phyloP scores from a whole-genome alignment of 2,797 vertebrate species.

The Rhynchotus rufescens region DNA sequence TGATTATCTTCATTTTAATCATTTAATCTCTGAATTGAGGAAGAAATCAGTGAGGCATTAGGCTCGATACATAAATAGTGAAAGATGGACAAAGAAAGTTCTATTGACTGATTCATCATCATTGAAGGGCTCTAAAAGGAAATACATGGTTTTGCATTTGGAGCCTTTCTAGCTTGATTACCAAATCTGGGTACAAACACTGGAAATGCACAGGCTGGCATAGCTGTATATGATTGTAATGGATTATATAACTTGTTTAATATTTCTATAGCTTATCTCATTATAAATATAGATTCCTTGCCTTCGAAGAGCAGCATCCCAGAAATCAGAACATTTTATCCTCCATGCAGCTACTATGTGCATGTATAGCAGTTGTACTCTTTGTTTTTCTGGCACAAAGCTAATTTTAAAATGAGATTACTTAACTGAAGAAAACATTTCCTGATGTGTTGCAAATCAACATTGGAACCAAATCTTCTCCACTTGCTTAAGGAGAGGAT shows the following conservation, averaged over 20 bases:
- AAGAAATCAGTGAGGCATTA: neutral
- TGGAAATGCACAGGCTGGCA: neutral
- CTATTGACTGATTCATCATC: neutral
- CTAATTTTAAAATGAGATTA: constrained; percentile 76
- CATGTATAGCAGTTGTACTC: constrained; percentile 64
- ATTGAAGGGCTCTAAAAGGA: neutral
- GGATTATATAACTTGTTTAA: neutral
- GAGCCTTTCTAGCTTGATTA: neutral
- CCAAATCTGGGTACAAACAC: neutral
- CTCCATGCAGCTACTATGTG: neutral
- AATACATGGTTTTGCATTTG: neutral
- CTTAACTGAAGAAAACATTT: constrained; percentile 80
- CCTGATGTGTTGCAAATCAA: constrained; percentile 75
- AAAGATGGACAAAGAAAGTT: neutral
- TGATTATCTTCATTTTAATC: neutral
- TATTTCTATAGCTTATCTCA: constrained; percentile 55
- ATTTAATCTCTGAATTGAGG: neutral
- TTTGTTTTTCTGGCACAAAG: constrained; percentile 75
- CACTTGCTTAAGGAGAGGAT: constrained; percentile 55
- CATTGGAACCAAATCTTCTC: constrained; percentile 77
- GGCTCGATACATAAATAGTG: neutral
- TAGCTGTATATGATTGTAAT: neutral
- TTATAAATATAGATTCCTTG: constrained; percentile 50
- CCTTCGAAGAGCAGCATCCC: constrained; percentile 53
- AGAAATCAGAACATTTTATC: constrained; percentile 62